A percentile compares a stretch with the other conserved stretches of the same genome.
These are phyloP conservation scores for Trematomus loennbergii DNA, from an alignment of 2,113 vertebrate genomes.

Conservation along the genomic window DNA sequence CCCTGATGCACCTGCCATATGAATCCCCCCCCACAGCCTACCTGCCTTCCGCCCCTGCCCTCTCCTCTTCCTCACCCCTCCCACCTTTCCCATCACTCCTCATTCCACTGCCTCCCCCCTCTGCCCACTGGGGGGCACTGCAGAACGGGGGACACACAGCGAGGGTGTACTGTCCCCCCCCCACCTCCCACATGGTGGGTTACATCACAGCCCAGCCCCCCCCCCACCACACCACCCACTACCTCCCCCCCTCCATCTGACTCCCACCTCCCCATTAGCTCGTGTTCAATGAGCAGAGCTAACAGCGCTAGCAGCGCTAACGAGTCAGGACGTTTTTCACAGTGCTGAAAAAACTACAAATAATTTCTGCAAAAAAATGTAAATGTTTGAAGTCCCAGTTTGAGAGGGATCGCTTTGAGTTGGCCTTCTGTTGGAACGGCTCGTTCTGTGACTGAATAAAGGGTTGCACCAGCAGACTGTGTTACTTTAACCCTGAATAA, in stretches of 20 bases:
- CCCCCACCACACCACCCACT: constrained; percentile 82
- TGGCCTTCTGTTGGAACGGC: too few species aligned
- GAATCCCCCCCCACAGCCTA: constrained; percentile 82
- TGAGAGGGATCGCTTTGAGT: too few species aligned
- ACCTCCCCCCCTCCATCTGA: constrained; percentile 83
- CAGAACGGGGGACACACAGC: constrained; percentile 64
- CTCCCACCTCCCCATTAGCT: background rate
- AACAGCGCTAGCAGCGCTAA: background rate
- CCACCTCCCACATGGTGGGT: constrained; percentile 79
- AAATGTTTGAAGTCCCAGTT: background rate
- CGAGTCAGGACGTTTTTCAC: too few species aligned
- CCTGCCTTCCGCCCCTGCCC: constrained; percentile 81
- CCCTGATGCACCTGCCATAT: constrained; percentile 80
- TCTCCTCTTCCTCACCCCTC: constrained; percentile 8
- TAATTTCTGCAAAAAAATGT: too few species aligned
- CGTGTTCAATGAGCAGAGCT: background rate
- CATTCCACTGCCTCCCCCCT: constrained; percentile 86
- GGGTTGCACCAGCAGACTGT: too few species aligned
- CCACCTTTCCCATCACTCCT: constrained; percentile 69
- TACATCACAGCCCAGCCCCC: constrained; percentile 85
- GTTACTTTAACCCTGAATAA: too few species aligned
- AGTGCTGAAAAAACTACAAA: too few species aligned
- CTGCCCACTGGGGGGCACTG: constrained; percentile 81
- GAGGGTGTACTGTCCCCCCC: constrained; percentile 84
- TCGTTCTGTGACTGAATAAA: too few species aligned